Percentiles rank a stretch among this genome's conserved stretches.
Conservation (phyloP, 2,113 vertebrate species). For the Carassius gibelio region DNA sequence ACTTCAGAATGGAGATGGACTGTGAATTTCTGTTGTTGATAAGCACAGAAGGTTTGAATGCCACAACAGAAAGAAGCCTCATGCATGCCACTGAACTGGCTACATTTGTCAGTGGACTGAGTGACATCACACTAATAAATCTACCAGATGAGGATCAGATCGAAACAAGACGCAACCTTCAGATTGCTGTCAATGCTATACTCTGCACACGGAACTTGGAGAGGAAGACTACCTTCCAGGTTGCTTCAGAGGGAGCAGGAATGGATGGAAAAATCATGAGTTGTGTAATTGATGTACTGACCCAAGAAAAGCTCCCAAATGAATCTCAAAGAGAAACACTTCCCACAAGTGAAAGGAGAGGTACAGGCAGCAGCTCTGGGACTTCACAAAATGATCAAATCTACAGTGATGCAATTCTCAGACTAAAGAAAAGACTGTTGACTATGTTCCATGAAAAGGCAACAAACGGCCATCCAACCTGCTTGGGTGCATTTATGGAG, state of each 20-base stretch:
- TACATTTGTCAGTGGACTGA: constrained; percentile 68
- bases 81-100: constrained; percentile 69
- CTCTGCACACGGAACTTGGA: constrained; percentile 70
- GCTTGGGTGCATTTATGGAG: constrained; percentile 63
- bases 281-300: constrained; percentile 63
- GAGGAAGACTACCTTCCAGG: constrained; percentile 63
- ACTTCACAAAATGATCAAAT: too few species aligned
- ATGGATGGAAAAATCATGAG: constrained; percentile 64
- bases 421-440: constrained; percentile 68
- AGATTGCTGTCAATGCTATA: constrained; percentile 76
- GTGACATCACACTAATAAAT: constrained; percentile 74
- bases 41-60: constrained; percentile 74
- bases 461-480: constrained; percentile 44
- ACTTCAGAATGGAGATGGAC: constrained; percentile 71
- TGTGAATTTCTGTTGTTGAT: constrained; percentile 82
- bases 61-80: constrained; percentile 34
- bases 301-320: constrained; percentile 40
- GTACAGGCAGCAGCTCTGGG: not conserved
- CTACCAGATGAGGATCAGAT: constrained; percentile 58
- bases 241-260: constrained; percentile 64
- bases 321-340: constrained; percentile 1
- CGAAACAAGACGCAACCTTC: constrained; percentile 72
- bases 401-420: too few species aligned
- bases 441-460: constrained; percentile 59
- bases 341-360: constrained; percentile 29